Evolutionary conservation across 1,140 invertebrate species (phyloP).

Genomic region (Eubasilissa regina): DNA sequence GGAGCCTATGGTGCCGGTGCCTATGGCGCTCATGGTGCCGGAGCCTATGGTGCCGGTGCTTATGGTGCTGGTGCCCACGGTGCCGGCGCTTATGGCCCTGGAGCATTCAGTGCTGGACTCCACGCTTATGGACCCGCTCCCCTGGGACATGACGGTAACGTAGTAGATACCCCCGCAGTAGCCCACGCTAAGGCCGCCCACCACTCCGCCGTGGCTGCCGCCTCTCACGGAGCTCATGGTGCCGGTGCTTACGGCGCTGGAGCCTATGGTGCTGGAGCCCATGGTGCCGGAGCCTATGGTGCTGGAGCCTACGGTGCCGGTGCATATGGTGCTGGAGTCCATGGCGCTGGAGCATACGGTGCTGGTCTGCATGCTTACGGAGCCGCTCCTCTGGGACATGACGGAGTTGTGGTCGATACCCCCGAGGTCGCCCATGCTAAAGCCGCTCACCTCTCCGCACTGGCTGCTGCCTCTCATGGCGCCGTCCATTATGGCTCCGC

Average conservation of each 20-base stretch:
- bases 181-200: conserved; percentile 70
- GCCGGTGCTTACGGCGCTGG: background rate
- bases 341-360: conserved; percentile 64
- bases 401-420: conserved; percentile 64
- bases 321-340: conserved; percentile 61
- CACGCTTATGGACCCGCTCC: conserved; percentile 36
- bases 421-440: conserved; percentile 69
- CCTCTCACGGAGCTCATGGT: background rate
- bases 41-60: too few relatives aligned
- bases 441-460: conserved; percentile 68
- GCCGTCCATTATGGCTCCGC: too few relatives aligned
- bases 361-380: conserved; percentile 34
- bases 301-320: conserved; percentile 63
- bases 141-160: conserved; percentile 63
- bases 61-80: background rate
- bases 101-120: conserved; percentile 60
- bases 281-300: conserved; percentile 58
- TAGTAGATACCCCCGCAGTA: conserved; percentile 69
- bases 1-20: too few relatives aligned
- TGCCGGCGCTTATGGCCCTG: conserved; percentile 63
- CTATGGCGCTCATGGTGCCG: too few relatives aligned
- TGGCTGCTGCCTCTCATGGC: too few relatives aligned
- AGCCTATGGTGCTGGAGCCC: background rate
- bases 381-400: background rate
- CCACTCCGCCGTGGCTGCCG: conserved; percentile 61